Percentiles rank a stretch among this genome's conserved stretches.
Conservation (phyloP, 2,113 vertebrate genomes). For the Indri indri region DNA sequence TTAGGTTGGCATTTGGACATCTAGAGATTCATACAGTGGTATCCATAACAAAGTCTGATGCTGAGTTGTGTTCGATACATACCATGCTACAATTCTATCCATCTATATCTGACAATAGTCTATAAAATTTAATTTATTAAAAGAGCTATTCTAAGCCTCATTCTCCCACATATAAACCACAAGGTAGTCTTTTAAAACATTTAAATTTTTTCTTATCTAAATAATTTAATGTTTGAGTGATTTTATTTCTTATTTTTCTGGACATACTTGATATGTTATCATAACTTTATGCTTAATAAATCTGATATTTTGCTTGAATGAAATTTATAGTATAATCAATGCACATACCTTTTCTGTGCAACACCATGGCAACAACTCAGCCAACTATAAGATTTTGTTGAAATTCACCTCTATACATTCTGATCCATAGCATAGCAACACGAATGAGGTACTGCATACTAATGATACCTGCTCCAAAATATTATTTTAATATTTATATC, state of each 20-base stretch:
- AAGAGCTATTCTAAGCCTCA: neutral
- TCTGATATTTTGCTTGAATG: neutral
- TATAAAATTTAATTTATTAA: neutral
- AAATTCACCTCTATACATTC: neutral
- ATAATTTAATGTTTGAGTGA: neutral
- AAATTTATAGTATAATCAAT: neutral
- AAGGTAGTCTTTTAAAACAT: constrained; percentile 1
- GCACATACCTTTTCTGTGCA: neutral
- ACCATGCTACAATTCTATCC: neutral
- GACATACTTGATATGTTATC: neutral
- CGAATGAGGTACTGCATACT: neutral
- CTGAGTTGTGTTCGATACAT: neutral
- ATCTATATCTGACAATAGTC: neutral
- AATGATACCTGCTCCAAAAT: neutral
- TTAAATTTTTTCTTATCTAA: neutral
- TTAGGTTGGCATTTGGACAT: neutral
- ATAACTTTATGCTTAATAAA: neutral
- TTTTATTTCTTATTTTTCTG: constrained; percentile 11
- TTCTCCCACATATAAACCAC: neutral
- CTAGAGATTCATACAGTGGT: neutral
- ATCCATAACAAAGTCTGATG: neutral
- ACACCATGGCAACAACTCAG: constrained; percentile 17
- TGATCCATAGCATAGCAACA: neutral
- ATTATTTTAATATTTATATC: constrained; percentile 13
- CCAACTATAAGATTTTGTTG: neutral